Base-by-base conservation (phyloP, 2,797 vertebrate species). In the Ispidina picta region DNA sequence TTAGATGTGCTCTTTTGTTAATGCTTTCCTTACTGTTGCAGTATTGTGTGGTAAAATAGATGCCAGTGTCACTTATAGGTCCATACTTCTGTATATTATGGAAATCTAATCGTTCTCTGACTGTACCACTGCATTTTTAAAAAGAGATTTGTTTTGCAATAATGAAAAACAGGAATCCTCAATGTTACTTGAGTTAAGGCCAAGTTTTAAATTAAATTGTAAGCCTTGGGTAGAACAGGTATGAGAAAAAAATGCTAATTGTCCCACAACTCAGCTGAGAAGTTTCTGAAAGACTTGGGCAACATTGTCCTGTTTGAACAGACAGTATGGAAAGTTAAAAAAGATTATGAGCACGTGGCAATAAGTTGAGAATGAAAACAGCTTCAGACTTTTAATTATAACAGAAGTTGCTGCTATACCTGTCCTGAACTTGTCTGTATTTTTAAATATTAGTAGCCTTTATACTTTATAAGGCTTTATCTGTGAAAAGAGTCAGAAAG, bases 161-260 rank as follows among this genome's bases (percentile, higher is more conserved):
- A 91, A 76, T 43, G 81, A 84, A 82, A 94, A 54, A 58, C 78
- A 88, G 69, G 55, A 84, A 71, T 84, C 54, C 21, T 83, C 59
- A 79, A 28, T 55, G 60, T 63, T 89, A 63, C 74, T 78, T 70
- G 58, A 86, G 71, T 77, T 37, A 59, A 66, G 51, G 81, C 86
- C 75, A 90, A 86, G n/a, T 86, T 93, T 88, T 88, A 88, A 94
- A 90, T 88, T 88, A 76, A 82, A 74, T 55, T 87, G 9, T 75
- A 83, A 92, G 52, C 33, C 37, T 71, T 28, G n/a, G 37, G 69
- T 84, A 82, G 71, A 86, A 37, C 44, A 35, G 37, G 22, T 56
- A 33, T 84, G 73, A 86, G 55, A 28, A 41, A 33, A 19, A 79
- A 91, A 73, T 15, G 6, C 7, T 56, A 52, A 39, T 55, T 90